Conservation (phyloP, 1,140 invertebrate species). For the Muscidifurax raptorellus region DNA sequence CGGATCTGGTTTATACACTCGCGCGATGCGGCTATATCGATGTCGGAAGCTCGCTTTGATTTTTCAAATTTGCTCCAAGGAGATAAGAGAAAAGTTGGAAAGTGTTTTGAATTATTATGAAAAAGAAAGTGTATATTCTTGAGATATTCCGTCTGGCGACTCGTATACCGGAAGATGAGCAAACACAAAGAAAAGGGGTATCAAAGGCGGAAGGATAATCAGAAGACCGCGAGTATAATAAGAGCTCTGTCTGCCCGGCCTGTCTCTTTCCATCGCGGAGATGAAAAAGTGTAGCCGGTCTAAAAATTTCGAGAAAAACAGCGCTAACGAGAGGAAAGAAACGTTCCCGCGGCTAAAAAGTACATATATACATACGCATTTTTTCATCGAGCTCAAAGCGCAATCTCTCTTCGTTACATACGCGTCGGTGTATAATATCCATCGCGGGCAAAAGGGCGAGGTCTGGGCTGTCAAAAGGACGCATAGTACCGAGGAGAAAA, state of each 20-base stretch:
- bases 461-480: neutral
- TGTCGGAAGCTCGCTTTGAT: neutral
- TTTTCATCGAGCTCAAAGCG: slow-evolving; percentile 1
- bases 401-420: slow-evolving; percentile 26
- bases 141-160: no score
- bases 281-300: neutral
- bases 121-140: no score
- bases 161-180: no score
- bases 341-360: neutral
- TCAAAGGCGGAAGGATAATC: no score
- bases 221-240: no score
- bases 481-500: neutral
- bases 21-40: no score
- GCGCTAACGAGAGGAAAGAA: neutral
- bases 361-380: neutral
- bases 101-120: no score
- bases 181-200: no score
- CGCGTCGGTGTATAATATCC: no score
- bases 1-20: neutral
- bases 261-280: neutral
- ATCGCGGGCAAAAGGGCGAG: neutral
- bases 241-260: no score
- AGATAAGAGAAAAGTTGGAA: no score
- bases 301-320: neutral
- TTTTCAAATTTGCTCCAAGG: neutral